A percentile compares a stretch with the other conserved stretches of the same genome.
Conservation (phyloP, 2,888 invertebrate species). For the Synergus umbraculus region DNA sequence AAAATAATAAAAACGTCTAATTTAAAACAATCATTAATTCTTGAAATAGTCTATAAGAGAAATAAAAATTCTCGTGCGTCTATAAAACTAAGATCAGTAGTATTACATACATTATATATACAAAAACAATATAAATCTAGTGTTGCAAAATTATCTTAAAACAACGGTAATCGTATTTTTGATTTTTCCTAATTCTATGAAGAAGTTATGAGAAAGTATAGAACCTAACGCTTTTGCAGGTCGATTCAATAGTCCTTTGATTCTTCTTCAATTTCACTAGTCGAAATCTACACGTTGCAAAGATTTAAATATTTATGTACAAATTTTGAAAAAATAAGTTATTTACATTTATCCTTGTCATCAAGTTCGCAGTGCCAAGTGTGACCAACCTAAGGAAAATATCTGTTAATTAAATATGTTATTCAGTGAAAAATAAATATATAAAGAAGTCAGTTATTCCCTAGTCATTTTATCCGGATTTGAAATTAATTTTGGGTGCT, state of each 20-base stretch:
- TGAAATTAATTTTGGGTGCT: background rate
- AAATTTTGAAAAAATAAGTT: conserved; percentile 57
- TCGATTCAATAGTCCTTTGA: conserved; percentile 12
- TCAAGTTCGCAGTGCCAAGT: background rate
- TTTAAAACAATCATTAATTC: background rate
- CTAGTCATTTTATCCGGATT: background rate
- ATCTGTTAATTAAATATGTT: background rate
- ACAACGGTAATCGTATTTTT: conserved; percentile 35
- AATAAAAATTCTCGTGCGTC: conserved; percentile 4
- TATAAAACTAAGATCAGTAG: conserved; percentile 11
- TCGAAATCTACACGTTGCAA: conserved; percentile 8
- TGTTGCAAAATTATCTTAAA: conserved; percentile 1
- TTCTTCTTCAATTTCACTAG: conserved; percentile 5
- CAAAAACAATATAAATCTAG: conserved; percentile 35
- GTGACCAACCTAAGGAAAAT: conserved; percentile 12
- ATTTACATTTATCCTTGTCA: conserved; percentile 52
- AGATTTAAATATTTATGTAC: conserved; percentile 51
- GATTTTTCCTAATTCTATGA: conserved; percentile 35
- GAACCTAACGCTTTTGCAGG: conserved; percentile 9
- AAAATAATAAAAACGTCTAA: background rate
- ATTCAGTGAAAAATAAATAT: conserved; percentile 32
- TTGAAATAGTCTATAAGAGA: conserved; percentile 1
- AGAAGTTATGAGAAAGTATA: background rate
- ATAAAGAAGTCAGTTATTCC: background rate
- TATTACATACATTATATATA: conserved; percentile 20